Evolutionary conservation across 2,113 vertebrate genomes (phyloP).

Genomic region (Zosterops japonicus): DNA sequence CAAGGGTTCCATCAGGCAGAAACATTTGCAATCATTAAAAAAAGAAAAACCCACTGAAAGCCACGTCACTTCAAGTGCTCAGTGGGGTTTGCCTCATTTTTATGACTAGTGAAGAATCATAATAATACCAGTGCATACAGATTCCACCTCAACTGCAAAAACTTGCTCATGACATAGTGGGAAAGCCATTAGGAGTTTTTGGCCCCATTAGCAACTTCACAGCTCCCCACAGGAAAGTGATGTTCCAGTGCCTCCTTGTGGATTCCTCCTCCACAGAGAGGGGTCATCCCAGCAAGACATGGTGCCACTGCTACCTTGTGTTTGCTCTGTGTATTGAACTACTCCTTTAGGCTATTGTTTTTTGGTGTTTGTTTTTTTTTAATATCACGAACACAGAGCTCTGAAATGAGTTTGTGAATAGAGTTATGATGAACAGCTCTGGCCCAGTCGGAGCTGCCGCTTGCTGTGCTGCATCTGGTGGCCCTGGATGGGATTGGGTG

Average conservation of each 20-base stretch:
- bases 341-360: background rate
- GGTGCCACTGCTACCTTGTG: background rate
- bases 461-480: background rate
- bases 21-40: background rate
- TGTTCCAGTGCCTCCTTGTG: background rate
- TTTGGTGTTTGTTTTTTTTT: background rate
- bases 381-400: background rate
- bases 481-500: background rate
- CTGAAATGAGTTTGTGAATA: background rate
- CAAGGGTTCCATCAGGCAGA: background rate
- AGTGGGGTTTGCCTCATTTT: background rate
- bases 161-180: too few species aligned
- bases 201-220: background rate
- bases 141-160: background rate
- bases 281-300: background rate
- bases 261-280: background rate
- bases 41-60: background rate
- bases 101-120: background rate
- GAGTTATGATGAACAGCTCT: background rate
- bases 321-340: background rate
- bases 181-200: background rate
- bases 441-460: background rate
- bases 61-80: background rate
- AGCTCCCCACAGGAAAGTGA: background rate
- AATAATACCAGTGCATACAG: background rate